phyloP scores from a whole-genome alignment of 2,113 vertebrate species.

The Chloebia gouldiae region DNA sequence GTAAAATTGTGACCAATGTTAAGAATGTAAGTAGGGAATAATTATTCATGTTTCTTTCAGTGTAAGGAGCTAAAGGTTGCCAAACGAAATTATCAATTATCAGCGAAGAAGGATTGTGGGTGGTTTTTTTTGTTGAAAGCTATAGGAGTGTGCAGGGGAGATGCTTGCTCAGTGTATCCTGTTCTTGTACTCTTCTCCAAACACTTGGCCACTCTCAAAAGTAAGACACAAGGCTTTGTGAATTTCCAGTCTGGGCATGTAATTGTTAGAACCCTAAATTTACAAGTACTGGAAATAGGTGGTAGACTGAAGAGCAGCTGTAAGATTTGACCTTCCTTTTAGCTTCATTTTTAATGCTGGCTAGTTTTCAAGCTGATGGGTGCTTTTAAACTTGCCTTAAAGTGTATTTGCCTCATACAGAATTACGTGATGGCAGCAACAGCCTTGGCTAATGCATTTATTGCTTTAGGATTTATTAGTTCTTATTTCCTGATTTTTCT shows the following conservation, averaged over 20 bases:
- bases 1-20: not conserved
- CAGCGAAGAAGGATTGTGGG: not conserved
- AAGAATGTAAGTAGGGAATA: not conserved
- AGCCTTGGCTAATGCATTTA: not conserved
- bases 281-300: not conserved
- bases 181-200: not conserved
- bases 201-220: not conserved
- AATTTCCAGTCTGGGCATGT: not conserved
- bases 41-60: not conserved
- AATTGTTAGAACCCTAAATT: not conserved
- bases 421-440: not conserved
- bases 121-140: not conserved
- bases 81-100: not conserved
- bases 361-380: not conserved
- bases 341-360: not conserved
- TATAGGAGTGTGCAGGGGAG: not conserved
- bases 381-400: slow-evolving; percentile 1
- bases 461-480: not conserved
- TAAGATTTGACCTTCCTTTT: not conserved
- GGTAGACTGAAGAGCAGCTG: not conserved
- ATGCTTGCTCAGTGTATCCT: not conserved
- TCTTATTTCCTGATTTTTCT: not conserved
- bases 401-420: not conserved
- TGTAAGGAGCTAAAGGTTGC: not conserved
- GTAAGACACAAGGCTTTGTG: not conserved